Evolutionary conservation across 2,888 invertebrate genomes (phyloP).

Genomic region (Eremobia ochroleuca): DNA sequence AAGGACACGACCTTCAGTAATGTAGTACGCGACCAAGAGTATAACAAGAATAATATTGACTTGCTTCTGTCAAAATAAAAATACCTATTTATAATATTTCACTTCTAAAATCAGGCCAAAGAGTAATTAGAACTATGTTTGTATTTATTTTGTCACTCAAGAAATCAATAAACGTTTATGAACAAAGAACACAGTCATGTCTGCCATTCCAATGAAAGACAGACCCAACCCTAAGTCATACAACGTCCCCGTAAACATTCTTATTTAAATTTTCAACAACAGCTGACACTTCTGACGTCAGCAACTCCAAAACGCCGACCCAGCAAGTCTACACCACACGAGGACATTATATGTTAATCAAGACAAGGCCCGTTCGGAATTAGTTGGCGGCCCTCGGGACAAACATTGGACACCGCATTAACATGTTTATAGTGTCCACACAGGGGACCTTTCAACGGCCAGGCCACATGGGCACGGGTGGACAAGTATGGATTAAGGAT

Average conservation of each 20-base stretch:
- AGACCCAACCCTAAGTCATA: constrained; percentile 16
- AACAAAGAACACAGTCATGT: neutral
- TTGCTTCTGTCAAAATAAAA: neutral
- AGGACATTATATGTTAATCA: constrained; percentile 71
- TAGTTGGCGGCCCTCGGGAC: constrained; percentile 65
- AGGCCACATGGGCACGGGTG: constrained; percentile 54
- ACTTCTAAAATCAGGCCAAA: neutral
- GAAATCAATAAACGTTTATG: neutral
- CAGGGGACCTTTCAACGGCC: constrained; percentile 61
- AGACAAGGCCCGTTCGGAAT: constrained; percentile 64
- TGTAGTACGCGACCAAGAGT: too few relatives aligned
- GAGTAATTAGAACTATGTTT: neutral
- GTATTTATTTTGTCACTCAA: neutral
- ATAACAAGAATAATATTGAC: neutral
- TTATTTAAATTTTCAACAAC: constrained; percentile 60
- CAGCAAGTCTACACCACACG: constrained; percentile 57
- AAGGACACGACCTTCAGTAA: too few relatives aligned
- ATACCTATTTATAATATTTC: constrained; percentile 3
- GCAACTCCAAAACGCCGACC: constrained; percentile 48
- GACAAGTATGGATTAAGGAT: constrained; percentile 56
- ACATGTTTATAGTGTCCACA: constrained; percentile 68
- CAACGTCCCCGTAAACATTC: constrained; percentile 41
- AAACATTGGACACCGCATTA: constrained; percentile 69
- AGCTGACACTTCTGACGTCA: constrained; percentile 48
- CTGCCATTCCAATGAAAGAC: neutral